Base-by-base conservation (phyloP, 2,113 vertebrate genomes). In the Philantomba maxwellii region DNA sequence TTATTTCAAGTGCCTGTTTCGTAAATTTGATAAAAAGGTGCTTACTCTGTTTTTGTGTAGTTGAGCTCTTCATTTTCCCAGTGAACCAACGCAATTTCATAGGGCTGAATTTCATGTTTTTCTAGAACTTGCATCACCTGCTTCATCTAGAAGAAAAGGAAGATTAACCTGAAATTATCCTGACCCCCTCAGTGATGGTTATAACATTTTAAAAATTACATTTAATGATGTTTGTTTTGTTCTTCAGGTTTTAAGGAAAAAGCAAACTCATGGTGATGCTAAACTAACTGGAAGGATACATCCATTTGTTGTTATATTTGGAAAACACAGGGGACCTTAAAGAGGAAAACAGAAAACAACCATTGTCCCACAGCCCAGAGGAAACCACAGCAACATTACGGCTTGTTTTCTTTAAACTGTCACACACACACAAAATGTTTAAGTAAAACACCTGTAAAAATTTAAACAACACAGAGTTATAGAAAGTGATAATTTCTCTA, bases 31-130 rank as follows among this genome's bases (percentile, higher is more conserved):
- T 64, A 66, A 90, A 94, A 66, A 80, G 28, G 0, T 95, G 97
- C 99, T 97, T 98, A 99, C 99, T 99, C 99, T 98, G 98, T 98
- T 95, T 99, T 98, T n/a, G 97, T 97, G 92, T 99, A 99, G 98
- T 99, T 99, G 21, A 99, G 99, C 97, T 99, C 99, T 96, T 99
- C 99, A 15, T 99, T 99, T 97, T 99, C 99, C 99, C 99, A 99
- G 78, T 99, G 99, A 49, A 99, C 99, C 94, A 99, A 96, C 0
- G 99, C 99, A 2, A 99, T 98, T 98, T 99, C 99, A 4, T 99
- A 99, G 0, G 99, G 99, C 97, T 99, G 99, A 93, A 99, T 99
- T 98, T 99, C 99, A 95, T 99, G 99, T n/a, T 97, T 99, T 92
- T 99, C 99, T 94, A 99, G 95, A 87, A 99, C 95, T 60, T 95